phyloP scores from a whole-genome alignment of 2,113 vertebrate genomes.

The Embiotoca jacksoni region DNA sequence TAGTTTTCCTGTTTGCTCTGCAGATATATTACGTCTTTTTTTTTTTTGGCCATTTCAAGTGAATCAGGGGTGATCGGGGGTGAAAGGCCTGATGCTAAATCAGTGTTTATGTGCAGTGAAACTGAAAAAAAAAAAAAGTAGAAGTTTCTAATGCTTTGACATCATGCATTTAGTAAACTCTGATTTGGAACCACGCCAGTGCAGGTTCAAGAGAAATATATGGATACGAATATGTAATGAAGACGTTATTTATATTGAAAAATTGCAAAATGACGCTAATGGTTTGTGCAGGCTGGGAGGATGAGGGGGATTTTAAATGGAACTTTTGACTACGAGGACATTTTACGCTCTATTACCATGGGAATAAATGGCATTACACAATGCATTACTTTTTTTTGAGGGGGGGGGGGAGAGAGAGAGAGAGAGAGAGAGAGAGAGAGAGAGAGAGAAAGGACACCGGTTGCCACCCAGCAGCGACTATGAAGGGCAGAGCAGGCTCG shows the following conservation, averaged over 20 bases:
- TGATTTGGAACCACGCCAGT: neutral
- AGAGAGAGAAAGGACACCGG: slow-evolving; percentile 25
- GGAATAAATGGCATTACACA: neutral
- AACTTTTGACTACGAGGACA: neutral
- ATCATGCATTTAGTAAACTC: neutral
- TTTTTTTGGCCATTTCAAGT: neutral
- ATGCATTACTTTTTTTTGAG: neutral
- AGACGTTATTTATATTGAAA: neutral
- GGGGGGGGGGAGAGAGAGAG: neutral
- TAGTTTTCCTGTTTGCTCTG: neutral
- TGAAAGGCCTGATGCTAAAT: neutral
- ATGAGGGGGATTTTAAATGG: too few relatives aligned
- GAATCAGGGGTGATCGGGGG: neutral
- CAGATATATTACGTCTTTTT: neutral
- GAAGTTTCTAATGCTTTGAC: neutral
- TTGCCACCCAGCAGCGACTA: slow-evolving; percentile 38
- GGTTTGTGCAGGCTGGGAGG: too few relatives aligned
- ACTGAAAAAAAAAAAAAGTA: too few relatives aligned
- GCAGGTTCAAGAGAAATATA: neutral
- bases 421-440: too few relatives aligned
- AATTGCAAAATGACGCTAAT: neutral
- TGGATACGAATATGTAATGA: too few relatives aligned
- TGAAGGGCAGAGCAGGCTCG: slow-evolving; percentile 56
- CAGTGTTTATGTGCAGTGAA: too few relatives aligned
- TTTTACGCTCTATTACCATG: neutral